Evolutionary conservation across 2,797 vertebrate species (phyloP).

Genomic region (Limosa lapponica): DNA sequence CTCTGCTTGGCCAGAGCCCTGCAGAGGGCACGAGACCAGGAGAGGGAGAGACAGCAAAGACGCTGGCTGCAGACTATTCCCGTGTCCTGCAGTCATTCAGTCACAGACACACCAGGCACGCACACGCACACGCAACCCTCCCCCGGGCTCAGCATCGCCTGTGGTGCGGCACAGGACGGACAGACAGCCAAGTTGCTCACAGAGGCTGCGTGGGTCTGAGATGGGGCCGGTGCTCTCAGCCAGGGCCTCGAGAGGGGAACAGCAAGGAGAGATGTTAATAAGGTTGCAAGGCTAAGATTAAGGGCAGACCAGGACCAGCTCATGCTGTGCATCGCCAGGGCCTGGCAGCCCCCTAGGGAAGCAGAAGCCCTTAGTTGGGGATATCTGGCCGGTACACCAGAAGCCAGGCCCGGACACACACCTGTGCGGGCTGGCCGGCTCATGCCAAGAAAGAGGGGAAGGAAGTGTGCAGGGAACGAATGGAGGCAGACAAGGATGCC

Average conservation of each 20-base stretch:
- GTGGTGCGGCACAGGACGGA: background rate
- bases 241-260: background rate
- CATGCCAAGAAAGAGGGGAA: slow-evolving; percentile 24
- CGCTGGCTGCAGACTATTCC: background rate
- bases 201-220: background rate
- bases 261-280: slow-evolving; percentile 57
- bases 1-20: background rate
- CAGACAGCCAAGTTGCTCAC: background rate
- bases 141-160: background rate
- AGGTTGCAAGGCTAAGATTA: slow-evolving; percentile 57
- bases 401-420: slow-evolving; percentile 12
- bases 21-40: background rate
- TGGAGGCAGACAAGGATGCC: slow-evolving; percentile 68
- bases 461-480: slow-evolving; percentile 56
- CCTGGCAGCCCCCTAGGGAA: background rate
- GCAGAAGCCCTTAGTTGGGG: background rate
- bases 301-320: slow-evolving; percentile 8
- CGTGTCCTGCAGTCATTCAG: background rate
- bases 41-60: background rate
- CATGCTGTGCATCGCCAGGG: background rate
- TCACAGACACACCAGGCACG: background rate
- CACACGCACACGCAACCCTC: background rate
- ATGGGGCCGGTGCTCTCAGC: background rate
- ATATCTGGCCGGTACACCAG: background rate
- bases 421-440: background rate